A percentile compares a stretch with the other conserved stretches of the same genome.
phyloP scores from a whole-genome alignment of 2,113 vertebrate species.

The Phyllostomus discolor region DNA sequence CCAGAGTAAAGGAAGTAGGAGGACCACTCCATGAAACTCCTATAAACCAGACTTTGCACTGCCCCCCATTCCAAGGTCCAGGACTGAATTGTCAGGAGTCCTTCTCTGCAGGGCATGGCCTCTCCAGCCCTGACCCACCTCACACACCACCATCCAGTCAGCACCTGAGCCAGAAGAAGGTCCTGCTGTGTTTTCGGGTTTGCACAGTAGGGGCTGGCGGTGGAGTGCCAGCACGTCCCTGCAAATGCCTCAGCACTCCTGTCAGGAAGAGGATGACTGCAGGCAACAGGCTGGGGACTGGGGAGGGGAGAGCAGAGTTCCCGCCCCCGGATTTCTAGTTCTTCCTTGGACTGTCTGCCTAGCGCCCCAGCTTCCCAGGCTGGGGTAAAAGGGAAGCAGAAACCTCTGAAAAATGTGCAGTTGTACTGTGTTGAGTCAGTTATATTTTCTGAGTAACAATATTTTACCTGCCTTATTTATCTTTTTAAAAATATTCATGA shows the following conservation, averaged over 20 bases:
- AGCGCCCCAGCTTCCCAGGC: not conserved
- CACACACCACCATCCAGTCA: not conserved
- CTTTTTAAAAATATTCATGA: not conserved
- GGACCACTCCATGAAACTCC: not conserved
- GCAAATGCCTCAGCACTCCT: not conserved
- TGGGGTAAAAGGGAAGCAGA: not conserved
- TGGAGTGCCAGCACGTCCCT: too few relatives aligned
- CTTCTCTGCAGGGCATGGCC: not conserved
- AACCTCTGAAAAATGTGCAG: not conserved
- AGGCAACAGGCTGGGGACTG: not conserved
- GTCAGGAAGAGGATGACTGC: not conserved
- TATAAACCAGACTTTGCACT: not conserved
- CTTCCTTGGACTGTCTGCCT: not conserved
- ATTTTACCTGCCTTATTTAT: not conserved
- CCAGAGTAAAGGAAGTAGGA: not conserved
- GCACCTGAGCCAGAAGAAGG: not conserved
- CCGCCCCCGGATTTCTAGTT: not conserved
- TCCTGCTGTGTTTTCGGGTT: not conserved
- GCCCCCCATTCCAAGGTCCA: not conserved
- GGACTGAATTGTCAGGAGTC: not conserved
- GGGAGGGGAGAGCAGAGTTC: not conserved
- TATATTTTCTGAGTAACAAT: not conserved
- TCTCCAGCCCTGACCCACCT: not conserved
- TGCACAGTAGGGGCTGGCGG: rapidly evolving
- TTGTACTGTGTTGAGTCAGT: not conserved